These are phyloP conservation scores for Stylophora pistillata DNA, from an alignment of 64 coral and sea anemone genomes.

Conservation along the genomic window DNA sequence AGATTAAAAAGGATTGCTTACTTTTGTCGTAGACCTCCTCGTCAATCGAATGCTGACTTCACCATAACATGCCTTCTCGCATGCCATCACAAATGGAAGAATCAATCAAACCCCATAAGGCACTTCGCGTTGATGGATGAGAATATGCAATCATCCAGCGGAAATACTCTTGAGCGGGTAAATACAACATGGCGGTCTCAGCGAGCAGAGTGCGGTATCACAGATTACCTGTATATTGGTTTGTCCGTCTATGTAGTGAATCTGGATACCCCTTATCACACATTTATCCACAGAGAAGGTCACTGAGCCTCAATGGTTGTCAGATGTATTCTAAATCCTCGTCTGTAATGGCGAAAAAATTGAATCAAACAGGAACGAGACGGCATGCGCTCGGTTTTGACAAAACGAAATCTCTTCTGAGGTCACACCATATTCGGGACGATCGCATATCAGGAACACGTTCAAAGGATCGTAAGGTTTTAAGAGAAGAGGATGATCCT, in stretches of 20 bases:
- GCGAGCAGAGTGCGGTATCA: background rate
- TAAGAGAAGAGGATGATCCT: background rate
- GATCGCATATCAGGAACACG: background rate
- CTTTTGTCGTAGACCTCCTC: too few species aligned
- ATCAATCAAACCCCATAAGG: background rate
- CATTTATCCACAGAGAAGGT: background rate
- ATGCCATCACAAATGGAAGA: background rate
- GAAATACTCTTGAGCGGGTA: background rate
- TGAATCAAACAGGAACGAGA: background rate
- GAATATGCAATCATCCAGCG: background rate
- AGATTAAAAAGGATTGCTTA: too few species aligned
- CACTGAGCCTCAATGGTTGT: background rate
- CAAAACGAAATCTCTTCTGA: background rate
- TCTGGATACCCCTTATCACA: background rate
- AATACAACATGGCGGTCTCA: slow-evolving; percentile 19
- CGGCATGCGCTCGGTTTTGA: background rate
- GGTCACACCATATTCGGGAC: background rate
- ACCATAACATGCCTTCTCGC: too few species aligned
- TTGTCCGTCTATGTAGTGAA: background rate
- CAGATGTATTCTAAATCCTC: background rate
- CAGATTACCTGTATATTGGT: background rate
- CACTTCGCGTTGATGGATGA: background rate
- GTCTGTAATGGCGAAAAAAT: background rate
- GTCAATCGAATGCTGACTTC: too few species aligned
- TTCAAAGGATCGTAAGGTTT: background rate